Conservation (phyloP, 2,113 vertebrate genomes). For the Thunnus maccoyii region DNA sequence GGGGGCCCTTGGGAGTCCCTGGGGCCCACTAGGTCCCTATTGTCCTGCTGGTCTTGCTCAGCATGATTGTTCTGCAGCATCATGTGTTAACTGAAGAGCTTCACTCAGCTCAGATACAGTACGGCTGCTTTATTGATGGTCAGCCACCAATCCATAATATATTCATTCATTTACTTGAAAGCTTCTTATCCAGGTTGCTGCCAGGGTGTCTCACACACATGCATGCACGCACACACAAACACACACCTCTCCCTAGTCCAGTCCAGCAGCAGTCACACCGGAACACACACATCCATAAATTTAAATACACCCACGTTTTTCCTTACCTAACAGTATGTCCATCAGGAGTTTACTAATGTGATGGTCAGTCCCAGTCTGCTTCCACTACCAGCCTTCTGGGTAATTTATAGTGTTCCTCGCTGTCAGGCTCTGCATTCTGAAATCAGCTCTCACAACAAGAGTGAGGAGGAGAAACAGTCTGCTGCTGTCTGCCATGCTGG, state of each 20-base stretch:
- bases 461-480: constrained; percentile 12
- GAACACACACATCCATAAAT: constrained; percentile 35
- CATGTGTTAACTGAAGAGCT: constrained; percentile 43
- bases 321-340: constrained; percentile 24
- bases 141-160: constrained; percentile 75
- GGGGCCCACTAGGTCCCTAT: constrained; percentile 14
- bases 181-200: constrained; percentile 71
- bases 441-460: constrained; percentile 30
- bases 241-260: not conserved
- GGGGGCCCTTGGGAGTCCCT: constrained; percentile 21
- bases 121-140: constrained; percentile 67
- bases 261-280: constrained; percentile 2
- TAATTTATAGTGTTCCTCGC: constrained; percentile 26
- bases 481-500: constrained; percentile 33
- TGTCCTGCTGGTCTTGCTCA: constrained; percentile 42
- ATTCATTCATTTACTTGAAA: constrained; percentile 83
- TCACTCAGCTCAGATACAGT: constrained; percentile 50
- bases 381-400: not conserved
- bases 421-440: constrained; percentile 25
- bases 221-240: not conserved
- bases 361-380: constrained; percentile 30
- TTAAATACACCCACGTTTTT: constrained; percentile 36
- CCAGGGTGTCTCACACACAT: constrained; percentile 4
- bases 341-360: constrained; percentile 49
- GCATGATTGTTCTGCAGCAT: constrained; percentile 45